These are phyloP conservation scores for Hermetia illucens DNA, from an alignment of 1,140 invertebrate genomes.

Conservation along the genomic window DNA sequence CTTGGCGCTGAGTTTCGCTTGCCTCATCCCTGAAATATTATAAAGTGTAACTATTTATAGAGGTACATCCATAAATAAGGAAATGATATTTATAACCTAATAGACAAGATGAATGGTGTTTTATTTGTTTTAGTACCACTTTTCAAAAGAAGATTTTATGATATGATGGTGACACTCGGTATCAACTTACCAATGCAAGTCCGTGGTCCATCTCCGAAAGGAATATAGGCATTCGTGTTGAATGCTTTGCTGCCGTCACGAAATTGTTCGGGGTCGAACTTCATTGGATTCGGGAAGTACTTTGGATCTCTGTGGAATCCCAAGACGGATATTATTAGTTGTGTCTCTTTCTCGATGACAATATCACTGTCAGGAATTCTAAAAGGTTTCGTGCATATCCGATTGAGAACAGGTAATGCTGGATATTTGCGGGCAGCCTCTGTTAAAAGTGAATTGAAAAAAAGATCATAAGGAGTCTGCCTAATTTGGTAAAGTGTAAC, in stretches of 20 bases:
- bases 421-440: neutral
- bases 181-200: conserved; percentile 48
- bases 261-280: neutral
- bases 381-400: conserved; percentile 14
- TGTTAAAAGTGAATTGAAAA: conserved; percentile 11
- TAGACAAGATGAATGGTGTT: too few relatives aligned
- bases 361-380: conserved; percentile 25
- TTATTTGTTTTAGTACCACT: too few relatives aligned
- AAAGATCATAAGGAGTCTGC: too few relatives aligned
- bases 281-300: conserved; percentile 7
- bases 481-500: too few relatives aligned
- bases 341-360: conserved; percentile 24
- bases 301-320: conserved; percentile 40
- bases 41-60: too few relatives aligned
- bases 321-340: conserved; percentile 28
- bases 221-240: neutral
- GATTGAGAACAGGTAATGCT: neutral
- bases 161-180: too few relatives aligned
- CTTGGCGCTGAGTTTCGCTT: conserved; percentile 17
- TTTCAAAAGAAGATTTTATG: too few relatives aligned
- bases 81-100: too few relatives aligned
- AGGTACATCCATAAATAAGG: too few relatives aligned
- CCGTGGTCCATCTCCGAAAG: conserved; percentile 39
- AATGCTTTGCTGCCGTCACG: neutral
- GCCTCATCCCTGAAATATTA: too few relatives aligned